Conservation (phyloP, 1,140 invertebrate species). For the Dinoponera quadriceps region DNA sequence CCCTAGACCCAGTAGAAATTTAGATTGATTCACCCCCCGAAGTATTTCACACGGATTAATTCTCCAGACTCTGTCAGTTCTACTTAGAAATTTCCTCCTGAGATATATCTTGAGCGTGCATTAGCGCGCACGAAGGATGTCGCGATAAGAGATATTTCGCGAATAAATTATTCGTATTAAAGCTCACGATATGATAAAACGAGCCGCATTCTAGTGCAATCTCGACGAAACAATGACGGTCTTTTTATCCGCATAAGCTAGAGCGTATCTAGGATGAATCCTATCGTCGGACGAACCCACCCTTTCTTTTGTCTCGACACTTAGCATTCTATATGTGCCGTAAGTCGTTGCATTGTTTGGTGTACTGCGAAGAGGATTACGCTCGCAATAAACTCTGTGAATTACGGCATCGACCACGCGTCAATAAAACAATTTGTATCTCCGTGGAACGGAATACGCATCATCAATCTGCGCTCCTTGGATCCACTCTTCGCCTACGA, state of each 20-base stretch:
- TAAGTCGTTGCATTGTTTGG: slow-evolving; percentile 48
- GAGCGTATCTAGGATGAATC: slow-evolving; percentile 33
- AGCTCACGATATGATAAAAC: slow-evolving; percentile 2
- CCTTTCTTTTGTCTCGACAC: slow-evolving; percentile 51
- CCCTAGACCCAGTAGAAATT: no score
- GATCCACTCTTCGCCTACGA: background rate
- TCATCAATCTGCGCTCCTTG: background rate
- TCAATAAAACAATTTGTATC: slow-evolving; percentile 44
- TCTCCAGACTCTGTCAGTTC: no score
- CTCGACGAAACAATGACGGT: slow-evolving; percentile 23
- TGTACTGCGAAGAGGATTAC: slow-evolving; percentile 25
- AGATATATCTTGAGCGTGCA: background rate
- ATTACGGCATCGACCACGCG: slow-evolving; percentile 25
- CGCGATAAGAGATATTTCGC: background rate
- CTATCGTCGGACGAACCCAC: slow-evolving; percentile 45
- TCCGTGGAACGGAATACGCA: slow-evolving; percentile 13
- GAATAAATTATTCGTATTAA: no score
- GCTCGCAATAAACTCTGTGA: slow-evolving; percentile 33
- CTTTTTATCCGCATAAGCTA: slow-evolving; percentile 42
- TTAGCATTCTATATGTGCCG: slow-evolving; percentile 33
- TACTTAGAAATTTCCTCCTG: no score
- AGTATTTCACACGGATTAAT: no score
- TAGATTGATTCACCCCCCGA: no score
- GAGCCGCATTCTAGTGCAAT: slow-evolving; percentile 43
- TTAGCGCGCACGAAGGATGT: background rate